A percentile compares a stretch with the other conserved stretches of the same genome.
phyloP scores from a whole-genome alignment of 2,797 vertebrate genomes.

The Pygocentrus nattereri region DNA sequence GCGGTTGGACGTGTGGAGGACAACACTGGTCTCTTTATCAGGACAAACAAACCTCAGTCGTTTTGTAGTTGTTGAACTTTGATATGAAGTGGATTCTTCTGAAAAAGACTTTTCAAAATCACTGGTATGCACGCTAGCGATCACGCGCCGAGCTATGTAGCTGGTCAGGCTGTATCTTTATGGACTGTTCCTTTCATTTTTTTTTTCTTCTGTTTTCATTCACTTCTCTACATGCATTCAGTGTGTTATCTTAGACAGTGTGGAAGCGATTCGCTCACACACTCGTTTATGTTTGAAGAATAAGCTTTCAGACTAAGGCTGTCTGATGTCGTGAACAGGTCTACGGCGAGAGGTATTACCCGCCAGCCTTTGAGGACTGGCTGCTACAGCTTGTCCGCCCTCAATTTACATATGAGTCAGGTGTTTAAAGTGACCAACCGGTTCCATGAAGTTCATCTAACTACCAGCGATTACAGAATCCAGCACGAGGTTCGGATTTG shows the following conservation, averaged over 20 bases:
- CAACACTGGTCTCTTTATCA: slow-evolving; percentile 80
- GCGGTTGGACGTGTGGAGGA: slow-evolving; percentile 74
- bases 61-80: slow-evolving; percentile 16
- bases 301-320: slow-evolving; percentile 34
- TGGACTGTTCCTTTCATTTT: slow-evolving; percentile 6
- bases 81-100: slow-evolving; percentile 37
- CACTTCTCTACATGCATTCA: not conserved
- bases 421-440: not conserved
- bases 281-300: not conserved
- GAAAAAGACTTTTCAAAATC: slow-evolving; percentile 17
- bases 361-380: not conserved
- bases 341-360: not conserved
- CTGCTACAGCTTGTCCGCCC: not conserved
- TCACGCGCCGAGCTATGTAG: not conserved
- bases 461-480: not conserved
- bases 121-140: slow-evolving; percentile 14
- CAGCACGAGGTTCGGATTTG: not conserved
- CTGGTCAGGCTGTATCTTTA: slow-evolving; percentile 18
- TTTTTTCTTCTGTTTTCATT: not conserved
- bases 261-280: not conserved
- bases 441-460: not conserved
- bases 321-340: not conserved
- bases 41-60: slow-evolving; percentile 28
- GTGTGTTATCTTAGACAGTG: not conserved
- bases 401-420: not conserved